Evolutionary conservation across 2,113 vertebrate species (phyloP).

Genomic region (Tringa solitaria): DNA sequence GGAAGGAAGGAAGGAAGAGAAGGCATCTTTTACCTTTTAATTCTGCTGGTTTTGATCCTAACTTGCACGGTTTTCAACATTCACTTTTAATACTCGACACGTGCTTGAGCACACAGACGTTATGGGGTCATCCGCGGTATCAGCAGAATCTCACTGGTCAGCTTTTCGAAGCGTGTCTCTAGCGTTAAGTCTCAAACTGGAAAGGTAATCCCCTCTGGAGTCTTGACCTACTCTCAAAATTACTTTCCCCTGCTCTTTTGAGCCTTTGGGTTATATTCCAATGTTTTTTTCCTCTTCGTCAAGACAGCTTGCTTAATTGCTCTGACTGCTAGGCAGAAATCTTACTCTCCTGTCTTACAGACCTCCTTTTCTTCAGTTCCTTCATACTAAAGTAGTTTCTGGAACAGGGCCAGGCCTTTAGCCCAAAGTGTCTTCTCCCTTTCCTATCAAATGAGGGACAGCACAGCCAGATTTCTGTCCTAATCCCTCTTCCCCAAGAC

Average conservation of each 20-base stretch:
- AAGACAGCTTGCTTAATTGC: not conserved
- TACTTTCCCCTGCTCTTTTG: constrained; percentile 15
- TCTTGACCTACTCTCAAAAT: constrained; percentile 31
- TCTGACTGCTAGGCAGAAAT: constrained; percentile 26
- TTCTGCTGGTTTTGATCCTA: not conserved
- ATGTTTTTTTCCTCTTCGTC: not conserved
- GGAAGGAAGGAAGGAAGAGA: not conserved
- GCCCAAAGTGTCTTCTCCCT: not conserved
- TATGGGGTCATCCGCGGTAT: not conserved
- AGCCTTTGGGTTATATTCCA: not conserved
- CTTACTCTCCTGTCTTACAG: not conserved
- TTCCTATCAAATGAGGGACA: not conserved
- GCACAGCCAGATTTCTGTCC: not conserved
- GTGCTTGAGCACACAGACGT: not conserved
- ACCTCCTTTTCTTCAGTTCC: not conserved
- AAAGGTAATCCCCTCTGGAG: constrained; percentile 24
- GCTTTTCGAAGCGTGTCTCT: not conserved
- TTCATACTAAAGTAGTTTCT: constrained; percentile 1
- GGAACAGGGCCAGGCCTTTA: constrained; percentile 24
- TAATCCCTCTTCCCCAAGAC: constrained; percentile 36
- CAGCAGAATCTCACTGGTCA: not conserved
- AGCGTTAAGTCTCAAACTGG: constrained; percentile 4
- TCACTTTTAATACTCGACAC: not conserved
- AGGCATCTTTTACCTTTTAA: not conserved
- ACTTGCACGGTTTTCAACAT: rapidly evolving